phyloP scores from a whole-genome alignment of 2,113 vertebrate species.

The Capricornis sumatraensis region DNA sequence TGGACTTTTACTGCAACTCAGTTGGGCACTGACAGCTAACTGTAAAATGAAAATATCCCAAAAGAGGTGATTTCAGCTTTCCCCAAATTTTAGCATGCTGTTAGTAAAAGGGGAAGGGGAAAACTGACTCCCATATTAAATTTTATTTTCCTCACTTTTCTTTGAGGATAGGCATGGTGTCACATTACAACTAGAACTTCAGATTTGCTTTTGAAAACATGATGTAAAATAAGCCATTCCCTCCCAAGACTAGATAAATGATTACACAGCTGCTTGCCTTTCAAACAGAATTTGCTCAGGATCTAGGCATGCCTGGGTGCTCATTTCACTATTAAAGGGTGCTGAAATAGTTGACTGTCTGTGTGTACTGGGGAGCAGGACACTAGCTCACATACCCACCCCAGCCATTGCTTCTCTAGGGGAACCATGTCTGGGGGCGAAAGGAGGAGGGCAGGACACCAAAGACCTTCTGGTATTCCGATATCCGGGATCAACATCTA shows the following conservation, averaged over 20 bases:
- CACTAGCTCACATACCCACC: fast-evolving
- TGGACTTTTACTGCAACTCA: slow-evolving; percentile 19
- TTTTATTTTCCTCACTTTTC: background rate
- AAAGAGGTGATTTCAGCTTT: background rate
- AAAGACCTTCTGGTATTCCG: background rate
- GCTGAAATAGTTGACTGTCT: fast-evolving
- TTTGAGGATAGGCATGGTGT: background rate
- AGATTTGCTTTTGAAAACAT: slow-evolving; percentile 40
- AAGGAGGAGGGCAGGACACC: background rate
- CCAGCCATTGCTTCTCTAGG: background rate
- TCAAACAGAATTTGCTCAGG: background rate
- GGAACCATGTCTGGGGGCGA: background rate
- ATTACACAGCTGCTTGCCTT: background rate
- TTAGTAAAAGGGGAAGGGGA: background rate
- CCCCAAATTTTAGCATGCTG: background rate
- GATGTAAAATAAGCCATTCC: slow-evolving; percentile 31
- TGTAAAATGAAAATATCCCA: background rate
- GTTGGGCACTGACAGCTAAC: background rate
- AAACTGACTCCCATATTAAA: background rate
- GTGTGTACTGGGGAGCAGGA: fast-evolving
- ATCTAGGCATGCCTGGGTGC: background rate
- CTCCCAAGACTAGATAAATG: slow-evolving; percentile 13
- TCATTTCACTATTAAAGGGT: background rate
- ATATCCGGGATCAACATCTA: background rate
- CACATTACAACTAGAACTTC: background rate